A percentile compares a stretch with the other conserved stretches of the same genome.
These are phyloP conservation scores for Muntiacus reevesi DNA, from an alignment of 2,113 vertebrate genomes.

Conservation along the genomic window DNA sequence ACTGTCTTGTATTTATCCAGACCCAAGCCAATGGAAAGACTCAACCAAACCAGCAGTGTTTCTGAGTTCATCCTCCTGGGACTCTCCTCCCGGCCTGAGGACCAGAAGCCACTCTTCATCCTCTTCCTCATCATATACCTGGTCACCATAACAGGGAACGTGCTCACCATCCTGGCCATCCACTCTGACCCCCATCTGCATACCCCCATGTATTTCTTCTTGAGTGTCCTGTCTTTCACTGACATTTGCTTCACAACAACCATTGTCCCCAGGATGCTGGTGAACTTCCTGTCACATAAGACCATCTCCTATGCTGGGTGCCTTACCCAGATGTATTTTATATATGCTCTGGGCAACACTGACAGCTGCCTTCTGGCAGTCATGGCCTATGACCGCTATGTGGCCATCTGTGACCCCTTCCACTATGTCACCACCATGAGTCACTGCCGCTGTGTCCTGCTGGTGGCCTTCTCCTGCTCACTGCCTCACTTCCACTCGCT, in stretches of 20 bases:
- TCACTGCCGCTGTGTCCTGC: rapidly evolving
- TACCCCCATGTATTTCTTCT: not conserved
- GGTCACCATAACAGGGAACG: not conserved
- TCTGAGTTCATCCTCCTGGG: not conserved
- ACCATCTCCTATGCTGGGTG: constrained; percentile 60
- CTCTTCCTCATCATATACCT: not conserved
- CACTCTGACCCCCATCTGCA: not conserved
- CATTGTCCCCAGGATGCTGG: constrained; percentile 57
- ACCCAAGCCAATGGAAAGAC: not conserved
- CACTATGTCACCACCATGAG: not conserved
- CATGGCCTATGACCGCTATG: constrained; percentile 51
- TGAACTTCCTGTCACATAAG: constrained; percentile 45
- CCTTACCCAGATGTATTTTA: constrained; percentile 62
- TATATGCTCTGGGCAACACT: constrained; percentile 37
- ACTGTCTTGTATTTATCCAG: not conserved
- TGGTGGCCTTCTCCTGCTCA: not conserved
- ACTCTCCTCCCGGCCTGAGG: not conserved
- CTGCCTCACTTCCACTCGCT: not conserved
- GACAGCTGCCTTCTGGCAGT: constrained; percentile 55
- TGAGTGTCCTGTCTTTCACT: constrained; percentile 46
- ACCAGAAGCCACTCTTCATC: not conserved
- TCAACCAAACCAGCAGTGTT: not conserved
- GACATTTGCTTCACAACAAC: constrained; percentile 51
- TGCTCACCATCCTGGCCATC: not conserved
- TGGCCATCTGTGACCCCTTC: constrained; percentile 20